Evolutionary conservation across 2,888 invertebrate species (phyloP), one percentile per base, ranked within the genome.

Genomic region (Neoascia interrupta): DNA sequence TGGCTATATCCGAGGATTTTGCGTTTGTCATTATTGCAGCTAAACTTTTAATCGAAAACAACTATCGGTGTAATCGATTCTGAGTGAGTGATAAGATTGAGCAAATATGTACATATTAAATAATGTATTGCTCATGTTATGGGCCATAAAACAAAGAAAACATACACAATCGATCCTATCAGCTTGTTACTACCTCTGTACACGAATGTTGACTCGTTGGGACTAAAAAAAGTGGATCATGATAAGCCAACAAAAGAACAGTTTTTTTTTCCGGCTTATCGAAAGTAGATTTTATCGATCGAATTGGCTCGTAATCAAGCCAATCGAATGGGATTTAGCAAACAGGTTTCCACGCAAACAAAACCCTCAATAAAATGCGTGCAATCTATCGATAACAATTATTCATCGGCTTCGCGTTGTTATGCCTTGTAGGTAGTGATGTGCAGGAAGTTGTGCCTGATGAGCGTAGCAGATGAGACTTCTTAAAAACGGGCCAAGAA

Each of bases 21-120:
- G 53, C 19, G 23, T 54, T 13, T 18, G 43, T n/a, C n/a, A n/a
- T n/a, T n/a, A n/a, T n/a, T n/a, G n/a, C n/a, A 31, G 36, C 41
- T 28, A 2, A 56, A 18, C 13, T 28, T 11, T 41, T 31, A 13
- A 58, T 41, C 18, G 18, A n/a, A n/a, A n/a, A n/a, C n/a, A n/a
- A 45, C 23, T 13, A 37, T 61, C 15, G 16, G 5, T 15, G 37
- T 34, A 23, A 60, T 60, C 60, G 45, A 3, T 34, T 21, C 16
- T 54, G 28, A 54, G 37, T 66, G 45, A n/a, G n/a, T 26, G 66
- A 66, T 66, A 56, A 66, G 19, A 26, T 47, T 47, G 8, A 26
- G 31, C 16, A 34, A 41, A 49, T 21, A 28, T 63, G 15, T 47
- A 13, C 26, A 36, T n/a, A 13, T 23, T 31, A 23, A 34, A 11